These are phyloP conservation scores for Mirza zaza DNA, from an alignment of 2,113 vertebrate species.

Conservation along the genomic window DNA sequence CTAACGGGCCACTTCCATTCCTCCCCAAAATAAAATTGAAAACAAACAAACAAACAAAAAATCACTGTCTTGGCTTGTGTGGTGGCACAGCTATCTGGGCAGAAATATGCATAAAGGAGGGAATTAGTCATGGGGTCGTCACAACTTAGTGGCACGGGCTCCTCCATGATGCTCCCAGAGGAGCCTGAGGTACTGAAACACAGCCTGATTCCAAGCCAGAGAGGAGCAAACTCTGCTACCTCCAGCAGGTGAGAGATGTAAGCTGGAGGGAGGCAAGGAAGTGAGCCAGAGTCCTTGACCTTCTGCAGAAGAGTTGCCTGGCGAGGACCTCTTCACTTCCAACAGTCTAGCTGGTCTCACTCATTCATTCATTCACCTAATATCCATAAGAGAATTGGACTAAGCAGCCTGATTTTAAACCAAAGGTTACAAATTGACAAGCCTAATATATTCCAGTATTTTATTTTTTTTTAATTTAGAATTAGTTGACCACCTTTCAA, in stretches of 20 bases:
- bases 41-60: not conserved
- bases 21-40: slow-evolving; percentile 21
- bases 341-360: not conserved
- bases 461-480: not conserved
- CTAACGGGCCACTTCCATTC: not conserved
- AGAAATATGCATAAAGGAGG: not conserved
- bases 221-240: not conserved
- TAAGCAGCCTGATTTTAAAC: slow-evolving; percentile 20
- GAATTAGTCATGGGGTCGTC: not conserved
- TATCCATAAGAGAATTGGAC: slow-evolving; percentile 16
- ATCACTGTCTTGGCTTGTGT: not conserved
- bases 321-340: not conserved
- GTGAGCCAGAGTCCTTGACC: not conserved
- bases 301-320: not conserved
- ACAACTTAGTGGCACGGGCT: not conserved
- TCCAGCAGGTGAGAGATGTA: not conserved
- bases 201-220: not conserved
- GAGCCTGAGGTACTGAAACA: not conserved
- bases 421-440: not conserved
- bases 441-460: not conserved
- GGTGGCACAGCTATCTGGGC: not conserved
- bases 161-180: not conserved
- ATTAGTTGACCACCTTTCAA: slow-evolving; percentile 31
- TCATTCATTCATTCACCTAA: slow-evolving; percentile 29
- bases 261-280: not conserved